Percentiles rank a stretch among this genome's conserved stretches.
Evolutionary conservation across 1,140 invertebrate genomes (phyloP).

Genomic region (Drosophila ironensis): DNA sequence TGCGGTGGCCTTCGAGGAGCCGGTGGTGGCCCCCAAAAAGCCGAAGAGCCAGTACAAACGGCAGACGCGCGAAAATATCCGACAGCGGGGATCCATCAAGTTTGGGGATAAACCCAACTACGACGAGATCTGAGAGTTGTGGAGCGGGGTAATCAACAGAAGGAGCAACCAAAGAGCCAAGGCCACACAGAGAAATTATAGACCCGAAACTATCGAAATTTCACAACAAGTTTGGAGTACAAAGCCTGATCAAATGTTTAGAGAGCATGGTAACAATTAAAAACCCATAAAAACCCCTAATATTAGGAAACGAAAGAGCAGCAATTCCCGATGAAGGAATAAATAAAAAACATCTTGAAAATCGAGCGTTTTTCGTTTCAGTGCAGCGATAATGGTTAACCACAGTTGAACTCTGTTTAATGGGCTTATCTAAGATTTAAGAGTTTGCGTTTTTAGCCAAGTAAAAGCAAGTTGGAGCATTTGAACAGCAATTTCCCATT

Average conservation of each 20-base stretch:
- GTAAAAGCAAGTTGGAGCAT: slow-evolving; percentile 17
- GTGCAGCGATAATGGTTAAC: not conserved
- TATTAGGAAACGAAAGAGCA: not conserved
- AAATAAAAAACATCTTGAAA: not conserved
- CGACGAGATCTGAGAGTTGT: slow-evolving; percentile 43
- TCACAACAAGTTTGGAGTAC: too few relatives aligned
- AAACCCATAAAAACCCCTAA: too few relatives aligned
- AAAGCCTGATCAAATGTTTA: slow-evolving; percentile 1
- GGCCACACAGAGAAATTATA: slow-evolving; percentile 10
- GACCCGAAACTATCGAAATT: too few relatives aligned
- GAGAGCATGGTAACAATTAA: too few relatives aligned
- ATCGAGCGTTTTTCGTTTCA: not conserved
- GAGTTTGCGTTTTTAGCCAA: slow-evolving; percentile 13
- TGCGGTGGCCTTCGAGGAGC: slow-evolving; percentile 65
- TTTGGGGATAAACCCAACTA: slow-evolving; percentile 60
- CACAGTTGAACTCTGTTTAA: slow-evolving; percentile 22
- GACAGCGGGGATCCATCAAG: slow-evolving; percentile 61
- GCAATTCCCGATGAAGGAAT: not conserved
- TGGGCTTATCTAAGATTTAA: slow-evolving; percentile 36
- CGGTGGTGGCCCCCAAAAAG: slow-evolving; percentile 29
- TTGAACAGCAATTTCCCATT: slow-evolving; percentile 26
- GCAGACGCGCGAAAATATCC: slow-evolving; percentile 37
- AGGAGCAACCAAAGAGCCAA: slow-evolving; percentile 66
- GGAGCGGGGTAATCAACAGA: not conserved
- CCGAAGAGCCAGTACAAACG: slow-evolving; percentile 49